Percentiles rank a stretch among this genome's conserved stretches.
These are phyloP conservation scores for Oryctolagus cuniculus DNA, from an alignment of 2,113 vertebrate species.

Conservation along the genomic window mOryCun1.1 NC_091437.1:34747501-34748000, in stretches of 20 bases:
- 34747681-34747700: background rate
- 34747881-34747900: background rate
- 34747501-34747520: background rate
- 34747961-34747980: background rate
- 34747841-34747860: slow-evolving; percentile 20
- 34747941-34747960: background rate
- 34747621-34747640: background rate
- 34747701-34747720: background rate
- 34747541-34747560: background rate
- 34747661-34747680: background rate
- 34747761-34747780: background rate
- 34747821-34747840: background rate
- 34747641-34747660: background rate
- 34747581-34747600: background rate
- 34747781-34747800: background rate
- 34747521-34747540: background rate
- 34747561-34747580: background rate
- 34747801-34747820: background rate
- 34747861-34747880: background rate
- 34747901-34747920: background rate
- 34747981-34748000: background rate
- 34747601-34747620: background rate
- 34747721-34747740: background rate
- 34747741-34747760: background rate
- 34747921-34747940: background rate